Base-by-base conservation (phyloP, 2,888 invertebrate genomes). In the Eulithis testata region DNA sequence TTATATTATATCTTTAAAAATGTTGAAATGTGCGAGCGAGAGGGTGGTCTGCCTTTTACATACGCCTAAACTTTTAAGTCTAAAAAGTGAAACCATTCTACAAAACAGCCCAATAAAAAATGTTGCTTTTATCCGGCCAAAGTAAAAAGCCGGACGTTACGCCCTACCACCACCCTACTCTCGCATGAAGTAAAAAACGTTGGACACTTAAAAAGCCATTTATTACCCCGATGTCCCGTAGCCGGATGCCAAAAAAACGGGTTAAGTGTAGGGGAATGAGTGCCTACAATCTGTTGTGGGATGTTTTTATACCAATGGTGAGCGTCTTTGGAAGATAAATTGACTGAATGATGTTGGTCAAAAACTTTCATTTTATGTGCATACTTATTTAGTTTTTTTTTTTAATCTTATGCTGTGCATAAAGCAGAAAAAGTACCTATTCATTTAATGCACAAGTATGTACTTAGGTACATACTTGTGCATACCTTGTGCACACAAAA, bases 141-240 rank as follows among this genome's bases (percentile, higher is more conserved):
- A 2, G 11, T 45, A 43, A 61, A 61, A 47, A n/a, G 37, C 59
- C 62, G 59, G 51, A 47, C 21, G 9, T 43, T 31, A 14, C 21
- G 11, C 52, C 53, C 63, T 56, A 60, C 53, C 14, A 7, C 7
- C 61, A 66, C 65, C 66, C 63, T 66, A 60, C 43, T 59, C 58
- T 37, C 40, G 51, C 43, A 50, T 58, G 56, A 21, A 31, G 56
- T 57, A 78, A 87, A 87, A 88, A 87, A 83, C 79, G 74, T 72
- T 74, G 79, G 79, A 76, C 83, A 84, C 83, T 87, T 88, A 86
- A 86, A 86, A 82, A 80, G 81, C 78, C 80, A 84, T 87, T 87
- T 85, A 80, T 87, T 81, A 83, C 68, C 73, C 67, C 73, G 72
- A 56, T 67, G 67, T 63, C 74, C 76, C 76, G 68, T 73, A 65